Evolutionary conservation across 2,797 vertebrate species (phyloP), one percentile per base, ranked within the genome.

Genomic region (Sitta carolinensis): DNA sequence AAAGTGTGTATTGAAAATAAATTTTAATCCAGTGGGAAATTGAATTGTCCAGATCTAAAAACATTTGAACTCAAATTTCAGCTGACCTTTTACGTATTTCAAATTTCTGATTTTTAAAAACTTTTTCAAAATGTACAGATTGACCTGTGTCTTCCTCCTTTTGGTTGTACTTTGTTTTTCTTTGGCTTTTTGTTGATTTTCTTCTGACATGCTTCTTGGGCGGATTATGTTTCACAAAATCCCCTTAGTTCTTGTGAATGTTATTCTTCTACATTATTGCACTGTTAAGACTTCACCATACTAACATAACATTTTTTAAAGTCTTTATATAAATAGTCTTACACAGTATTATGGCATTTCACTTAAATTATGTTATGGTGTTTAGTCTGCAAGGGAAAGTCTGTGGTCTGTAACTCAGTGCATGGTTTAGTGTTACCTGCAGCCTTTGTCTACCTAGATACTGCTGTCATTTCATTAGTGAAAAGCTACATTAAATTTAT

Each of bases 251-350:
- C 50, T 20, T 43, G 14, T 76, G 54, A 42, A 36, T 69, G 2
- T 6, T 17, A 4, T 69, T 52, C 13, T 50, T 81, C 47, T 68
- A 10, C 19, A 34, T 29, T 30, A 16, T 27, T 67, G 2, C 13
- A n/a, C 4, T 55, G 7, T 38, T 68, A 62, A 15, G 3, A 25
- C 74, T 80, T 70, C 17, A 23, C 32, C 40, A 13, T 51, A 18
- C 1, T 36, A 36, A 3, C 0, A 1, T 36, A 36, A 3, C 0
- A 1, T 26, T 63, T 87, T 61, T 7, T 5, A 32, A 79, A 73
- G 22, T 0, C 4, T 36, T 36, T 36, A 16, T 29, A 30, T 25
- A 29, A 38, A 78, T 50, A 55, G 26, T 67, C 13, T 58, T 68
- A 22, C 8, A 22, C 10, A n/a, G 3, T 23, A 12, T 50, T 67